phyloP scores from a whole-genome alignment of 35 echinoderm and acorn worm species.

The Amphiura filiformis region DNA sequence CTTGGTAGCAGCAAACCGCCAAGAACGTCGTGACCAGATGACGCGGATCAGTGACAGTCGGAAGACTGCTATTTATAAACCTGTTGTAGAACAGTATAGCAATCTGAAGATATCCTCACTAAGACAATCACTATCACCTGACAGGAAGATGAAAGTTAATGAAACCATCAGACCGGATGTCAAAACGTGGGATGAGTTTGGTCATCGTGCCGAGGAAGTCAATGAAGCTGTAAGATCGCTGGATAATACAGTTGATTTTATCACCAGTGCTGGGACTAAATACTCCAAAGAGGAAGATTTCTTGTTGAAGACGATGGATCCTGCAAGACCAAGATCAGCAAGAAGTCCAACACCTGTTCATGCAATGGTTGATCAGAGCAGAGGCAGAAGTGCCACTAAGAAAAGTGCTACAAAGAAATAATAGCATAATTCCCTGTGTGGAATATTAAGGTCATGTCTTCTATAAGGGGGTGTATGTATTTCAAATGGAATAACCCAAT shows the following conservation, averaged over 20 bases:
- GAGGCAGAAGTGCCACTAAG: neutral
- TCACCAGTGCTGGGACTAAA: slow-evolving; percentile 34
- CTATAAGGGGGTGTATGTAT: no score
- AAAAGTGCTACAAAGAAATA: neutral
- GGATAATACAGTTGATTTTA: slow-evolving; percentile 82
- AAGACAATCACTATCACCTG: slow-evolving; percentile 61
- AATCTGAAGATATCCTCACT: slow-evolving; percentile 53
- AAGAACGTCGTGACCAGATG: slow-evolving; percentile 77
- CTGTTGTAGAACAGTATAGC: slow-evolving; percentile 69
- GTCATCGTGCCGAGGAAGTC: slow-evolving; percentile 61
- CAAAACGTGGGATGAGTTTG: slow-evolving; percentile 66
- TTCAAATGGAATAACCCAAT: no score
- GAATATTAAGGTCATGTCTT: no score
- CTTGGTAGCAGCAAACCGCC: slow-evolving; percentile 44
- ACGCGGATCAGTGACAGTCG: slow-evolving; percentile 51
- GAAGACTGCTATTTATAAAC: slow-evolving; percentile 66
- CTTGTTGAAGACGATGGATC: slow-evolving; percentile 75
- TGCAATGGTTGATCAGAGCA: neutral
- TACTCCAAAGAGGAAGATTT: slow-evolving; percentile 79
- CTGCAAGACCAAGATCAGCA: slow-evolving; percentile 12
- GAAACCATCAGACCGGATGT: slow-evolving; percentile 67
- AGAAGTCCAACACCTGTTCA: slow-evolving; percentile 16
- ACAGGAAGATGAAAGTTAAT: slow-evolving; percentile 50
- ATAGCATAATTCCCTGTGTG: no score
- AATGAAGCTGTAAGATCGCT: slow-evolving; percentile 66